A percentile compares a stretch with the other conserved stretches of the same genome.
phyloP scores from a whole-genome alignment of 2,888 invertebrate genomes.

The Schizaphis graminum region DNA sequence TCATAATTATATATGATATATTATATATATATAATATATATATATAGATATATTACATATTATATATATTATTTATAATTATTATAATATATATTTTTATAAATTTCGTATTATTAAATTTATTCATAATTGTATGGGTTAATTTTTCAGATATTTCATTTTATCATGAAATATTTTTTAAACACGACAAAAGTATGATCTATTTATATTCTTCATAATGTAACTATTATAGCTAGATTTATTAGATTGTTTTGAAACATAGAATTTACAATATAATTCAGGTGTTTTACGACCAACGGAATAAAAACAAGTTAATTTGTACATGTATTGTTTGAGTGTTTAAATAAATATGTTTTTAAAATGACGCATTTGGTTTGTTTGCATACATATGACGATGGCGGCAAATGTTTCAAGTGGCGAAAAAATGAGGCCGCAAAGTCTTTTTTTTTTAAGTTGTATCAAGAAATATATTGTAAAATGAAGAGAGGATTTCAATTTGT shows the following conservation, averaged over 20 bases:
- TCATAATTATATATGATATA: too few species aligned
- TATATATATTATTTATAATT: too few species aligned
- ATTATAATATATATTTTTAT: neutral
- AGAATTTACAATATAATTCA: neutral
- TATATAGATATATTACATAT: too few species aligned
- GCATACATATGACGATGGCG: neutral
- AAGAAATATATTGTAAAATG: conserved; percentile 13
- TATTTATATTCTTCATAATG: neutral
- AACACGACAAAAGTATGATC: neutral
- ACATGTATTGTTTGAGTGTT: neutral
- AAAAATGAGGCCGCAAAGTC: conserved; percentile 11
- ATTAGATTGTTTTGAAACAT: neutral
- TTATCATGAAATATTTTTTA: neutral
- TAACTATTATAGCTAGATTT: neutral
- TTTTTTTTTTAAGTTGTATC: conserved; percentile 6
- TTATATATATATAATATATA: too few species aligned
- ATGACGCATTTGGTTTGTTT: neutral
- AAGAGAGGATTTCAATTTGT: conserved; percentile 55
- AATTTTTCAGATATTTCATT: neutral
- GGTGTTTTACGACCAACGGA: neutral
- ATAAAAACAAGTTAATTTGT: neutral
- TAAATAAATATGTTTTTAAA: conserved; percentile 26
- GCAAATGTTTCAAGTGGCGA: neutral
- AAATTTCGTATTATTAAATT: neutral
- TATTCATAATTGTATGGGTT: neutral